phyloP scores from a whole-genome alignment of 2,113 vertebrate genomes.

The Hydrochoerus hydrochaeris region DNA sequence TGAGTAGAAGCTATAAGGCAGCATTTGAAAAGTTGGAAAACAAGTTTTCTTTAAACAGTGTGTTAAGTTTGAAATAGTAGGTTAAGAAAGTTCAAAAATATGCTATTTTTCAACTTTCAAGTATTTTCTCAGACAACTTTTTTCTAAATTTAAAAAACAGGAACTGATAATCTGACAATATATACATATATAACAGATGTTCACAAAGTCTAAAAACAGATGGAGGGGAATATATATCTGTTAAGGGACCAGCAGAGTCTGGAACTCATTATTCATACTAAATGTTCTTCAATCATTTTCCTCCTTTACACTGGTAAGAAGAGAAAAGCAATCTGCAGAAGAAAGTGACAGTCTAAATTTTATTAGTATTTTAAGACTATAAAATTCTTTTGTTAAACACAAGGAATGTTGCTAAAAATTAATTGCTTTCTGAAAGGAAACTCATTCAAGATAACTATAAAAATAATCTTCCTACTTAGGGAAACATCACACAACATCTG shows the following conservation, averaged over 20 bases:
- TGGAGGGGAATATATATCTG: not conserved
- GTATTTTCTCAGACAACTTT: constrained; percentile 19
- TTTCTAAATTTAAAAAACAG: constrained; percentile 53
- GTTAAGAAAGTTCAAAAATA: not conserved
- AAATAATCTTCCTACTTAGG: not conserved
- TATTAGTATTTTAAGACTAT: constrained; percentile 10
- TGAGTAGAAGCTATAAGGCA: not conserved
- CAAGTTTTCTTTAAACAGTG: not conserved
- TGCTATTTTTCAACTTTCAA: not conserved
- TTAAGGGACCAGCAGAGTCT: not conserved
- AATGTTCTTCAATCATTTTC: not conserved
- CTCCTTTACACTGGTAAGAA: constrained; percentile 30
- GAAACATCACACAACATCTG: not conserved
- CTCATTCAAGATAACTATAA: not conserved
- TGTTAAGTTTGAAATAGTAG: constrained; percentile 33
- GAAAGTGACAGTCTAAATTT: not conserved
- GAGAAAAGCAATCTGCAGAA: not conserved
- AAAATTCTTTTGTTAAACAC: not conserved
- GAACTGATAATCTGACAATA: constrained; percentile 18
- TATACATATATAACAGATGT: not conserved
- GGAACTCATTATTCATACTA: not conserved
- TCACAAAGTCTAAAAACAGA: constrained; percentile 28
- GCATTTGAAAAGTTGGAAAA: not conserved
- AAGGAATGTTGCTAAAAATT: constrained; percentile 3
- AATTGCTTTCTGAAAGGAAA: constrained; percentile 38